Evolutionary conservation across 2,113 vertebrate genomes (phyloP), one percentile per base, ranked within the genome.

Genomic region (Ammodytes marinus): DNA sequence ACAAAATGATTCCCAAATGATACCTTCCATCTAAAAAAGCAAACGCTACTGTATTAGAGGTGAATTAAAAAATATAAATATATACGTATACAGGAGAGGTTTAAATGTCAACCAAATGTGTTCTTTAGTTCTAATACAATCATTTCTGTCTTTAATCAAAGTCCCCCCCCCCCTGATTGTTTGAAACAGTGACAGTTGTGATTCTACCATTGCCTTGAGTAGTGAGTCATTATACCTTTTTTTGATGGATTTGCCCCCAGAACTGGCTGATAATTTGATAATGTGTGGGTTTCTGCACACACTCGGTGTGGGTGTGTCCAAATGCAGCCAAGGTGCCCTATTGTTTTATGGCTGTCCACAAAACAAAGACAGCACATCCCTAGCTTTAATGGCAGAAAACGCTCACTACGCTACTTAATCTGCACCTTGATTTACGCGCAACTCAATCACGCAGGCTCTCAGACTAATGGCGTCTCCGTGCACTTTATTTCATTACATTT

Each of bases 401-500:
- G 17, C 59, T 84, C 73, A 9, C 73, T 0, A 7, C n/a, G 37
- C 79, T 47, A 13, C 82, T 87, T 77, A 79, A 80, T 86, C 82
- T 65, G 64, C 69, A 10, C 45, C 14, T 37, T 93, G 87, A 90
- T 92, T 91, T 88, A 90, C 78, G 46, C 15, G 61, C 52, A 49
- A 79, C 85, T 92, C 83, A 87, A 82, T 94, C 90, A 88, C 77
- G 27, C 75, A 55, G 0, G 80, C 86, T 87, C 86, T 91, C 85
- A 89, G 86, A 85, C 88, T 93, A 92, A 94, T 90, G 85, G 89
- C 69, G 46, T 89, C 88, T 79, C 79, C 9, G 6, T 74, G 75
- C 78, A 47, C 77, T 94, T 94, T 91, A 91, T 88, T 92, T 90
- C 82, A 92, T 94, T 92, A 79, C n/a, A 19, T 80, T 90, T 93